Conservation (phyloP, 2,797 vertebrate genomes). For the Natrix natrix region DNA sequence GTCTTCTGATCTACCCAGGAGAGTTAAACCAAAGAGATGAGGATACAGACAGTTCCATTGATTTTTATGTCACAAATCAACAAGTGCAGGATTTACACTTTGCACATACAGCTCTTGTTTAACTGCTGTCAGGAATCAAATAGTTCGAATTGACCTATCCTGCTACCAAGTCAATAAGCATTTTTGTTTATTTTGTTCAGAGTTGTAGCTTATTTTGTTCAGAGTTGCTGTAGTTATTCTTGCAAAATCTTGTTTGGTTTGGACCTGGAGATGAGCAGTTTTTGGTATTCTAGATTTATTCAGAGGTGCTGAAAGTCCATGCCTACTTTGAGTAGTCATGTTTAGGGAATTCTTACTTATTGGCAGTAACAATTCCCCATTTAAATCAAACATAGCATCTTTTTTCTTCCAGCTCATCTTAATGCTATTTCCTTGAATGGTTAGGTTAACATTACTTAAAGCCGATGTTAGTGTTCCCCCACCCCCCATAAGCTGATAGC, state of each 20-base stretch:
- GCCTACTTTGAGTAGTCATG: neutral
- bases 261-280: neutral
- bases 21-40: conserved; percentile 69
- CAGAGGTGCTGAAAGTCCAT: neutral
- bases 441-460: neutral
- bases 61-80: conserved; percentile 76
- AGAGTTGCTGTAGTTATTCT: conserved; percentile 46
- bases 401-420: neutral
- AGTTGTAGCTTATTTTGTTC: conserved; percentile 63
- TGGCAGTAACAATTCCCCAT: neutral
- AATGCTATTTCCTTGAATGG: neutral
- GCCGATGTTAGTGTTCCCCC: neutral
- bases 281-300: neutral
- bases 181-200: conserved; percentile 67
- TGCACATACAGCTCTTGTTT: conserved; percentile 66
- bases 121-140: conserved; percentile 71
- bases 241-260: conserved; percentile 54
- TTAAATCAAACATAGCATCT: neutral
- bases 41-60: conserved; percentile 72
- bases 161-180: conserved; percentile 67
- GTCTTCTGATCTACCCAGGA: conserved; percentile 70
- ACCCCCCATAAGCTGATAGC: neutral
- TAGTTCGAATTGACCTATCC: conserved; percentile 68
- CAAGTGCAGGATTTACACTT: conserved; percentile 73
- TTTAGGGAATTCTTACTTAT: neutral